Conservation (phyloP, 1,140 invertebrate species). For the Cotesia glomerata region DNA sequence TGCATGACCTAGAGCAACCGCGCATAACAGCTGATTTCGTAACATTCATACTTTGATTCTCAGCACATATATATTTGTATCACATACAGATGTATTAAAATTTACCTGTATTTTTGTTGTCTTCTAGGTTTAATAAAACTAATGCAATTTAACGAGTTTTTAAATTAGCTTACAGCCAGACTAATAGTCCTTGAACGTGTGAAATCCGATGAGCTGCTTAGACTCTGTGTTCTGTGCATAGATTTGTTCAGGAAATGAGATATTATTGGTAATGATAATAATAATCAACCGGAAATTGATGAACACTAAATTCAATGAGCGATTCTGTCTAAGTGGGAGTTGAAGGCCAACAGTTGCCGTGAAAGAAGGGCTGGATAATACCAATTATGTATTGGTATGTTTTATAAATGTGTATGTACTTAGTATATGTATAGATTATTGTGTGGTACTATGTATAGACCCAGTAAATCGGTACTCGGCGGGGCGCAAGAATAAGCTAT, state of each 20-base stretch:
- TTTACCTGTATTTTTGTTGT: too few relatives aligned
- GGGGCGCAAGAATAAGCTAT: constrained; percentile 3
- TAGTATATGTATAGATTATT: not conserved
- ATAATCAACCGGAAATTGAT: constrained; percentile 2
- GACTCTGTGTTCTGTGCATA: not conserved
- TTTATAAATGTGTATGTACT: not conserved
- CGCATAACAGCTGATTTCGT: constrained; percentile 7
- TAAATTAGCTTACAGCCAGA: not conserved
- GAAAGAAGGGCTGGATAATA: not conserved
- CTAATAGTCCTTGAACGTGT: too few relatives aligned
- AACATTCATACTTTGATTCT: not conserved
- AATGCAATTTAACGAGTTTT: not conserved
- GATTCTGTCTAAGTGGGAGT: not conserved
- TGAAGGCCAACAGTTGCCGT: not conserved
- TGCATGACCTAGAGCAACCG: constrained; percentile 7
- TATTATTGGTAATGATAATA: not conserved
- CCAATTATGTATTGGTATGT: not conserved
- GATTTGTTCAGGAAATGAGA: not conserved
- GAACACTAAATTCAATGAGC: constrained; percentile 3
- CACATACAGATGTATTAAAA: too few relatives aligned
- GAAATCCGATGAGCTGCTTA: not conserved
- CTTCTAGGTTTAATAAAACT: too few relatives aligned
- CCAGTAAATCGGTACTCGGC: not conserved
- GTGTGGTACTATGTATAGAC: not conserved
- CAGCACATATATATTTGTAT: not conserved